phyloP scores from a whole-genome alignment of 1,140 invertebrate genomes.

The Monomorium pharaonis region DNA sequence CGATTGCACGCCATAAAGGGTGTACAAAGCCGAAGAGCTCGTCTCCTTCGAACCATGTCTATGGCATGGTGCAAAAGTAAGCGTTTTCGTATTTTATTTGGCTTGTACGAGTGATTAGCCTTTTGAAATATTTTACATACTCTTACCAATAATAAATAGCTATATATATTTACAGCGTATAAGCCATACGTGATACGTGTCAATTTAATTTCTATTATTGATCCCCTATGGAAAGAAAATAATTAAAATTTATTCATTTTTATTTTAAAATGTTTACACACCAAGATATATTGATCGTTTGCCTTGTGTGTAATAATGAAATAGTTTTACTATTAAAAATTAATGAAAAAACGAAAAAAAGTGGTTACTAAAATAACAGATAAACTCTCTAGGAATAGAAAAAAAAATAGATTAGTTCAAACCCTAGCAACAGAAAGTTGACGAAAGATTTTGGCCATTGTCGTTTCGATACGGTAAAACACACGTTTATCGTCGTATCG shows the following conservation, averaged over 20 bases:
- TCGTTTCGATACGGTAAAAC: background rate
- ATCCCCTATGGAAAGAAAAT: background rate
- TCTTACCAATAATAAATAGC: background rate
- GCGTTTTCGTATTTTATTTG: slow-evolving; percentile 4
- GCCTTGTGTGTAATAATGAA: background rate
- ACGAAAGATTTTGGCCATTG: background rate
- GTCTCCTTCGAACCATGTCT: background rate
- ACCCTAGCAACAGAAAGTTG: background rate
- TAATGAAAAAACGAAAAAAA: background rate
- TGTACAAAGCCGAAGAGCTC: slow-evolving; percentile 44
- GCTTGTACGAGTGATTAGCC: background rate
- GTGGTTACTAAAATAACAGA: background rate
- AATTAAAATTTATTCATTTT: background rate
- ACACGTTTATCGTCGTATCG: background rate
- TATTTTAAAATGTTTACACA: background rate
- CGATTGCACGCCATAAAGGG: slow-evolving; percentile 66
- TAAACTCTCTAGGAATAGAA: too few relatives aligned
- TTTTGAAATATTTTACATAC: background rate
- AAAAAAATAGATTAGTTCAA: background rate
- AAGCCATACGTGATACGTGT: background rate
- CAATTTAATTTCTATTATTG: background rate
- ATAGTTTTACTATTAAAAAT: background rate
- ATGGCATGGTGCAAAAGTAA: slow-evolving; percentile 61
- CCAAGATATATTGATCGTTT: background rate
- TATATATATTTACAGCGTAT: background rate